Percentiles rank a stretch among this genome's conserved stretches.
These are phyloP conservation scores for Diplodus sargus DNA, from an alignment of 2,797 vertebrate species.

Conservation along the genomic window DNA sequence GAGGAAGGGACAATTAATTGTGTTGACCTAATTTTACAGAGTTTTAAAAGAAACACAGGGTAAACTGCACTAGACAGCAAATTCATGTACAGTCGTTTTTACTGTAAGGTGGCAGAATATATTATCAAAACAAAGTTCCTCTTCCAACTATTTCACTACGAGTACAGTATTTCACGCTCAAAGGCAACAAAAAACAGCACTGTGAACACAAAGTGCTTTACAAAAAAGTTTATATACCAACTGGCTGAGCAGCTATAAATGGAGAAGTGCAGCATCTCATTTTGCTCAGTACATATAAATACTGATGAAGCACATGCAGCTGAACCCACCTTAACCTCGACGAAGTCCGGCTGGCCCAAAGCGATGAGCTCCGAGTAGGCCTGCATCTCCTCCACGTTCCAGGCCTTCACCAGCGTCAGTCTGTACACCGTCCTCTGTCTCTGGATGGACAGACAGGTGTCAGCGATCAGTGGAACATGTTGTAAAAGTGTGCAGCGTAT, in stretches of 20 bases:
- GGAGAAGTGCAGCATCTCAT: not conserved
- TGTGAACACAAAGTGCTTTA: not conserved
- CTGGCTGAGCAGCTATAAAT: not conserved
- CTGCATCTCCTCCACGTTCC: constrained; percentile 95
- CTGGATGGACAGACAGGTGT: constrained; percentile 75
- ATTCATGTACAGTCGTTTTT: not conserved
- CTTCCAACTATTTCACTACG: not conserved
- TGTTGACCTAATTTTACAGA: constrained; percentile 23
- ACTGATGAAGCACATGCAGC: not conserved
- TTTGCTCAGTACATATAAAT: too few species aligned
- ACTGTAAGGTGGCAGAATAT: not conserved
- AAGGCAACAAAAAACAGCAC: not conserved
- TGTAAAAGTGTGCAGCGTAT: not conserved
- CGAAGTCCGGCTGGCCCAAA: constrained; percentile 93
- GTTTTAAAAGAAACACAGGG: not conserved
- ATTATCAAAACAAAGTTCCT: constrained; percentile 14
- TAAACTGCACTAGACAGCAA: constrained; percentile 32
- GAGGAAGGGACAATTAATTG: constrained; percentile 22
- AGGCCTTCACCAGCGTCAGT: constrained; percentile 94
- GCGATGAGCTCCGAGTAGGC: constrained; percentile 92
- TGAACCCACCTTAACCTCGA: constrained; percentile 92
- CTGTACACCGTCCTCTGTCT: constrained; percentile 95
- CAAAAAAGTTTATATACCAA: not conserved
- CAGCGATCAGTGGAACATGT: not conserved
- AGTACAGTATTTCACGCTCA: not conserved